Conservation (phyloP, 2,113 vertebrate genomes). For the Chitala chitala region DNA sequence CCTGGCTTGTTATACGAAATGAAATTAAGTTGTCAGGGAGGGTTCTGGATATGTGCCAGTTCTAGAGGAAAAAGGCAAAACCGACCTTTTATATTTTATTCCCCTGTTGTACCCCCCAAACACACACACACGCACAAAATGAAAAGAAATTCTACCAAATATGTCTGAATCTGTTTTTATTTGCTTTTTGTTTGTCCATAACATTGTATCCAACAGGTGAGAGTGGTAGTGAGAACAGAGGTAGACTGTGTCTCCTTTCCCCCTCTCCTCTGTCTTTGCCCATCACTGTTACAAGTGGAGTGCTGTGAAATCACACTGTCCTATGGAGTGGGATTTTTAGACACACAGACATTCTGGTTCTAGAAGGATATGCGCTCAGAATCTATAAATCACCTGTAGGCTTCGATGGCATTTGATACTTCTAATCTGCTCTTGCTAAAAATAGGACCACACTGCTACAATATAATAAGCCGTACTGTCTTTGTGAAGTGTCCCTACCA, state of each 20-base stretch:
- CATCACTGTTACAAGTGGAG: constrained; percentile 5
- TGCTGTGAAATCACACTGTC: constrained; percentile 7
- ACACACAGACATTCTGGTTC: constrained; percentile 8
- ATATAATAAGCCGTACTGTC: constrained; percentile 12
- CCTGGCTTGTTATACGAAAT: no score
- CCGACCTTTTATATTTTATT: not conserved
- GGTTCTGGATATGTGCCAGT: not conserved
- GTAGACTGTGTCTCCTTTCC: not conserved
- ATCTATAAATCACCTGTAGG: not conserved
- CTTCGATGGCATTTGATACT: not conserved
- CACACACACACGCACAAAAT: no score
- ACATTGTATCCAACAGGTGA: constrained; percentile 18
- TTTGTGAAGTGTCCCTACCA: constrained; percentile 5
- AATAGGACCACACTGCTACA: not conserved
- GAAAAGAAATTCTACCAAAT: constrained; percentile 3
- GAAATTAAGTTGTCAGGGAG: not conserved
- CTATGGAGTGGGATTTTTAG: not conserved
- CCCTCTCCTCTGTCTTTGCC: constrained; percentile 10
- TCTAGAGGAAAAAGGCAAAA: not conserved
- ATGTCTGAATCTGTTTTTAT: constrained; percentile 17
- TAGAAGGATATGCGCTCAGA: constrained; percentile 14
- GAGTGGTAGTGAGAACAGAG: not conserved
- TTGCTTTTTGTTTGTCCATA: constrained; percentile 2
- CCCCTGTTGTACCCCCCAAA: not conserved
- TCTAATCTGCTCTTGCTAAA: constrained; percentile 14